A percentile compares a stretch with the other conserved stretches of the same genome.
Conservation (phyloP, 1,140 invertebrate species). For the Zaprionus tsacasi region DNA sequence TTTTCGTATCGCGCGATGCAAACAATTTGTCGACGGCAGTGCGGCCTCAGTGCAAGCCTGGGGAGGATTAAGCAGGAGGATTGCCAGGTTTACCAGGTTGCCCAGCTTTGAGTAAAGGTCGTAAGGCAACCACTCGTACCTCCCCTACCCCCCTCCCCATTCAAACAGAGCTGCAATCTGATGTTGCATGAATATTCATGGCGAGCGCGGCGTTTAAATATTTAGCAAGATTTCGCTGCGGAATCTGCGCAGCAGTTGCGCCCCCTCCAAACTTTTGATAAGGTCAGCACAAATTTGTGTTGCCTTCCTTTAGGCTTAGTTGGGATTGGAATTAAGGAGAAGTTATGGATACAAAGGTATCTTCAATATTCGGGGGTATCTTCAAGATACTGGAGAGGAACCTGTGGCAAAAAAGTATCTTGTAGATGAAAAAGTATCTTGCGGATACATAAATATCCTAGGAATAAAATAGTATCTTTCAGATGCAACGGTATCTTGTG, state of each 20-base stretch:
- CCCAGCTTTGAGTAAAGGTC: background rate
- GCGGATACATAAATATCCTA: no score
- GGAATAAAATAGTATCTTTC: no score
- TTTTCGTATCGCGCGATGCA: conserved; percentile 77
- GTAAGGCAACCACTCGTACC: background rate
- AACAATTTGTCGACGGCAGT: conserved; percentile 61
- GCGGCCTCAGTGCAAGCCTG: conserved; percentile 64
- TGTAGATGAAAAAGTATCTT: no score
- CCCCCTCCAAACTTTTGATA: background rate
- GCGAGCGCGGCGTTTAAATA: conserved; percentile 4
- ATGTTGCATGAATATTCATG: conserved; percentile 5
- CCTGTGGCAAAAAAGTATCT: no score
- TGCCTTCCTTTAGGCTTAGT: background rate
- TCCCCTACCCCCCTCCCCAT: background rate
- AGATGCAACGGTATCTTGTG: background rate
- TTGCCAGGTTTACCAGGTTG: background rate
- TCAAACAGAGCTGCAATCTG: background rate
- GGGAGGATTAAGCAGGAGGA: background rate
- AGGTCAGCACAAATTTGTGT: conserved; percentile 1
- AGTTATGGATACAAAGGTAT: background rate
- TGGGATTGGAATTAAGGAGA: background rate
- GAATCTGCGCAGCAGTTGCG: background rate
- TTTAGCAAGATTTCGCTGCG: background rate
- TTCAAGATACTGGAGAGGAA: background rate
- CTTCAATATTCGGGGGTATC: no score